Evolutionary conservation across 2,113 vertebrate genomes (phyloP), one percentile per base, ranked within the genome.

Genomic region (Actenoides hombroni): DNA sequence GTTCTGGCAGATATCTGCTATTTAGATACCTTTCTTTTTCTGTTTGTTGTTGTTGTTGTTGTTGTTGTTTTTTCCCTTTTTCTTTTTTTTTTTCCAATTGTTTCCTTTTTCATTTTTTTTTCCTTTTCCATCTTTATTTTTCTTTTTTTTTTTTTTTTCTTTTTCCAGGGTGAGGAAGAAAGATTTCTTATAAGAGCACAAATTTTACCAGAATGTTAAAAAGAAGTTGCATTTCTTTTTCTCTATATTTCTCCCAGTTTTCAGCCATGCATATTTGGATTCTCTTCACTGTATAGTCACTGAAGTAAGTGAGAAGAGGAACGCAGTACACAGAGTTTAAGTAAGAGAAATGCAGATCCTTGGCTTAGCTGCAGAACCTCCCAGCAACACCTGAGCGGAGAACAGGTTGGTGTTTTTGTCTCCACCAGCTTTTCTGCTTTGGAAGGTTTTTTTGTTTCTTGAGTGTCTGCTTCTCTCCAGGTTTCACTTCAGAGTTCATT

Each of bases 401-500:
- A 79, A 75, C 4, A 20, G 16, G 20, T 51, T 86, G 73, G 31
- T 5, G 33, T 70, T 93, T 83, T 14, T 74, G n/a, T 42, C 28
- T 90, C 33, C 73, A 85, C 54, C 20, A 74, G 49, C 33, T 80
- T 56, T 18, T 90, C 21, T 26, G 10, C 9, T 77, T 63, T 53
- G 29, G 40, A 73, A 68, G 11, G 15, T 1, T 3, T 37, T 63
- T 70, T 64, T 56, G 37, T 64, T 79, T 49, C 49, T 61, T 44
- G 24, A 75, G 28, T 6, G 1, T 76, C 75, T 3, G 0, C 25
- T 83, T 74, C 59, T 49, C 60, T 89, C 59, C 57, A 49, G 3
- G 33, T 94, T 87, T 69, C 57, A 53, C 37, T 92, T 94, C 77
- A 83, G 78, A 97, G 59, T 83, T 92, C 67, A 48, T 49, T 80